A percentile compares a stretch with the other conserved stretches of the same genome.
Conservation (phyloP, 1,140 invertebrate genomes). For the Papilio aristodemus region DNA sequence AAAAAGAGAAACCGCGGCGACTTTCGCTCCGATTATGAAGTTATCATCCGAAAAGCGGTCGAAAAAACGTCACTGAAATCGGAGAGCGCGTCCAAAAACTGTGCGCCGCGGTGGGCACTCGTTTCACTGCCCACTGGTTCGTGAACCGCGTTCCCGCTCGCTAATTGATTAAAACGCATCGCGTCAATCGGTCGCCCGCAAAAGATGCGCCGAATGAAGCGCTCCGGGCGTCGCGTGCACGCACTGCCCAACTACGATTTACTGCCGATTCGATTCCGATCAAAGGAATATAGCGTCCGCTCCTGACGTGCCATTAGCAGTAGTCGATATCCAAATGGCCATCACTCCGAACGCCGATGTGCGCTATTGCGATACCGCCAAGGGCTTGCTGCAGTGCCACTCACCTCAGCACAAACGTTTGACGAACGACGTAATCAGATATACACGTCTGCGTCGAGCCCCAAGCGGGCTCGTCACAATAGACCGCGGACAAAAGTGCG, state of each 20-base stretch:
- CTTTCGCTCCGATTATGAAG: constrained; percentile 33
- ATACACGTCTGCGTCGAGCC: constrained; percentile 38
- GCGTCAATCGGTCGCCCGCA: constrained; percentile 59
- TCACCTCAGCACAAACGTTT: constrained; percentile 31
- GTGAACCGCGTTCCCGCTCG: constrained; percentile 65
- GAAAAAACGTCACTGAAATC: constrained; percentile 63
- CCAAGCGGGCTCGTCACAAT: constrained; percentile 44
- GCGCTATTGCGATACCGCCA: constrained; percentile 44
- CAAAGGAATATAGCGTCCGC: constrained; percentile 46
- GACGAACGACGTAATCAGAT: constrained; percentile 44
- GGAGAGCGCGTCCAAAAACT: constrained; percentile 57
- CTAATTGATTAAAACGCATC: constrained; percentile 78
- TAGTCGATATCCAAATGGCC: constrained; percentile 49
- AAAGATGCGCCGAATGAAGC: constrained; percentile 49
- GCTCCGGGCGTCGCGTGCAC: constrained; percentile 37
- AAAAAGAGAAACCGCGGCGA: constrained; percentile 24
- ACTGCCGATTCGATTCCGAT: constrained; percentile 40
- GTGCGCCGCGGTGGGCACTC: constrained; percentile 63
- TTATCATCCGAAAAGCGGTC: constrained; percentile 34
- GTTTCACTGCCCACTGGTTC: constrained; percentile 72
- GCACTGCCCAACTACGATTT: constrained; percentile 28
- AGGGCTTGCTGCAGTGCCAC: neutral
- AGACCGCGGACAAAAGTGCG: constrained; percentile 33
- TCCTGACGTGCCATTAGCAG: constrained; percentile 35
- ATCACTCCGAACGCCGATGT: too few species aligned